Evolutionary conservation across 1,140 invertebrate species (phyloP), one percentile per base, ranked within the genome.

Genomic region (Euura saliciscinereae): DNA sequence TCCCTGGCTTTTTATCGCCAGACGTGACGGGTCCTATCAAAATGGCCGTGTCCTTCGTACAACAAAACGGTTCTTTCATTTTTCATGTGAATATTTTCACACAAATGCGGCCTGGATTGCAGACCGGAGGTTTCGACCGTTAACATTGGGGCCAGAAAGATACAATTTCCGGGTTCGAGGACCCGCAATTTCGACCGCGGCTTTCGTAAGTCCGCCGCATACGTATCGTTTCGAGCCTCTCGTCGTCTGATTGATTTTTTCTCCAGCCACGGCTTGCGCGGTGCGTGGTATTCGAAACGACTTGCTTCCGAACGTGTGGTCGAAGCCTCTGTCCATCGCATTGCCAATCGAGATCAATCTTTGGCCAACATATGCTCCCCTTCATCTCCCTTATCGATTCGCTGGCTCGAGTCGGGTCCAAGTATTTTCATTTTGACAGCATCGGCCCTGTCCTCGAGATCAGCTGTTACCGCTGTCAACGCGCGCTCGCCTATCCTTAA

Each of bases 61-160:
- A 59, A 59, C 51, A 59, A 59, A 59, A 59, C 51, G 51, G 51
- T 59, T 59, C 51, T 59, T 59, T 59, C 10, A 59, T 59, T 59
- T 59, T 59, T 11, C 51, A 11, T 1, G 51, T n/a, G 51, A 59
- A 11, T 59, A 59, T 59, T 11, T 59, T 11, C 51, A 59, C 51
- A 8, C 51, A n/a, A 59, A 59, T 59, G 51, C 51, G 51, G 8
- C 51, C 51, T n/a, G 8, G 51, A 59, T 59, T n/a, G 3, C 8
- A 8, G 3, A 4, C 5, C 51, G 13, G 51, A 59, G 51, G 51
- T 59, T 59, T 59, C 28, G 28, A 0, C 28, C 28, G 28, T 28
- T 28, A 1, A 28, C 28, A 28, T 28, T 28, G 28, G 28, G 28
- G 28, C 28, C 28, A 28, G 28, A 28, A 28, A 28, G 28, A 28